Conservation (phyloP, 1,140 invertebrate genomes). For the Campoletis sonorensis region DNA sequence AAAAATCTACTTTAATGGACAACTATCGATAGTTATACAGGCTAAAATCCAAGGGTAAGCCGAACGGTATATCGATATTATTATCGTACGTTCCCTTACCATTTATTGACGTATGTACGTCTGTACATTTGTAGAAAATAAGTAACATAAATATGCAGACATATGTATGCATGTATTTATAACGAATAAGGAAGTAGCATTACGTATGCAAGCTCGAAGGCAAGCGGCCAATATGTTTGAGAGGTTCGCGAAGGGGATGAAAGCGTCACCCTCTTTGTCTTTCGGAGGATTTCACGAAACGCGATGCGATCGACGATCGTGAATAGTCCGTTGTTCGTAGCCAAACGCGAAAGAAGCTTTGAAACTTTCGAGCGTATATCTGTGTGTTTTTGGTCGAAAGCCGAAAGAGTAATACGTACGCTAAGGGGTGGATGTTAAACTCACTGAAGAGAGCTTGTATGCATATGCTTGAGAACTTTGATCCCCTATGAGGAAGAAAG, state of each 20-base stretch:
- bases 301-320: constrained; percentile 53
- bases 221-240: constrained; percentile 55
- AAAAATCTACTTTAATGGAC: background rate
- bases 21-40: background rate
- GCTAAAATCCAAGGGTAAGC: constrained; percentile 62
- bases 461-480: constrained; percentile 44
- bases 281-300: constrained; percentile 70
- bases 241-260: constrained; percentile 47
- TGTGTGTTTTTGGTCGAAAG: background rate
- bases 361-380: background rate
- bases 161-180: background rate
- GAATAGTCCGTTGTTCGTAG: constrained; percentile 30
- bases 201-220: constrained; percentile 64
- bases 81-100: constrained; percentile 1
- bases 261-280: constrained; percentile 67
- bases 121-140: background rate
- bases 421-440: constrained; percentile 9
- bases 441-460: constrained; percentile 2
- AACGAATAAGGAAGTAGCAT: constrained; percentile 51
- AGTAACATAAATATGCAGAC: constrained; percentile 1
- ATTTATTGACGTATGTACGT: too few species aligned
- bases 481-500: constrained; percentile 7
- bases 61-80: constrained; percentile 60
- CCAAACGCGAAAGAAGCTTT: constrained; percentile 36
- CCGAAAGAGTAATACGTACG: constrained; percentile 10